A percentile compares a stretch with the other conserved stretches of the same genome.
Evolutionary conservation across 2,113 vertebrate species (phyloP).

Genomic region (Urocolius indicus): DNA sequence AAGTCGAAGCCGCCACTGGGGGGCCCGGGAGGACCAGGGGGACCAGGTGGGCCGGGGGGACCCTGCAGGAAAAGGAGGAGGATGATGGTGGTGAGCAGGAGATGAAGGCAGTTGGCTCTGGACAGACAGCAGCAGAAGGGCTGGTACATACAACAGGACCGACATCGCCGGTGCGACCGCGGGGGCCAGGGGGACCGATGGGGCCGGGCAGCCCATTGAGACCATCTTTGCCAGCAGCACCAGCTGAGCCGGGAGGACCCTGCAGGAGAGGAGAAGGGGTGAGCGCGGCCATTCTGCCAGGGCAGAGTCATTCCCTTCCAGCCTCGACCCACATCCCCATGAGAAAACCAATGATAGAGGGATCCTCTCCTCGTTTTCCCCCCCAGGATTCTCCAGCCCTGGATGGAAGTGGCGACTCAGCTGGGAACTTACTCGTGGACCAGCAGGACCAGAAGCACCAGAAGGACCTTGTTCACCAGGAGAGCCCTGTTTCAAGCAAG

Average conservation of each 20-base stretch:
- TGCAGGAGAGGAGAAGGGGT: constrained; percentile 42
- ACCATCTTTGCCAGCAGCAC: constrained; percentile 91
- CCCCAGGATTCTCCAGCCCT: fast-evolving
- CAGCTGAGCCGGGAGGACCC: constrained; percentile 90
- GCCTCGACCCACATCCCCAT: fast-evolving
- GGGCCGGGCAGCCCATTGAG: constrained; percentile 92
- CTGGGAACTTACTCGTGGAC: constrained; percentile 89
- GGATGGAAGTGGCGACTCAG: fast-evolving
- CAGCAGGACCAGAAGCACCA: constrained; percentile 89
- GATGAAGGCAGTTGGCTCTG: fast-evolving
- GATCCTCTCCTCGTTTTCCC: no score
- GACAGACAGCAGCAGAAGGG: fast-evolving
- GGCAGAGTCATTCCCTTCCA: not conserved
- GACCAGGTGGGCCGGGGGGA: constrained; percentile 88
- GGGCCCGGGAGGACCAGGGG: constrained; percentile 89
- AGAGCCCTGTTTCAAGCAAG: constrained; percentile 79
- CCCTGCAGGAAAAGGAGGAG: constrained; percentile 75
- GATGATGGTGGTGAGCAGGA: not conserved
- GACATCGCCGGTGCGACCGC: constrained; percentile 92
- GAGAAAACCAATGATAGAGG: fast-evolving
- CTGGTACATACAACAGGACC: constrained; percentile 86
- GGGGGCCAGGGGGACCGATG: constrained; percentile 93
- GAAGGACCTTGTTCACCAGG: constrained; percentile 95
- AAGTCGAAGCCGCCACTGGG: constrained; percentile 88
- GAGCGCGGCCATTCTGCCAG: fast-evolving